Evolutionary conservation across 23 tunicate genomes (phyloP), one percentile per base, ranked within the genome.

Genomic region (Pegea sp.): DNA sequence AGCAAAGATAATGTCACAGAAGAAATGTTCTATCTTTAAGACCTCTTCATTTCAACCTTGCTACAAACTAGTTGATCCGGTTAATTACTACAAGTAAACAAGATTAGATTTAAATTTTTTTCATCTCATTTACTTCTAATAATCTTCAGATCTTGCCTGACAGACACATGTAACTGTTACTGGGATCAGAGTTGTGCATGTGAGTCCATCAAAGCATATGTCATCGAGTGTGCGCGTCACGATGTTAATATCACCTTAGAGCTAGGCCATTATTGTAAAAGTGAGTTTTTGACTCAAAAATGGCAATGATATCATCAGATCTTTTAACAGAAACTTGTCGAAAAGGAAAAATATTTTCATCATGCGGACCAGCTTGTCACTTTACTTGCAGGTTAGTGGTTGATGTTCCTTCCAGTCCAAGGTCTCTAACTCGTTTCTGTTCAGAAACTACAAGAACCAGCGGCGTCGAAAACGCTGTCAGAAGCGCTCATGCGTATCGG

Each of bases 61-160:
- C 52, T 66, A 69, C 44, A 30, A 28, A 23, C 44, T 30, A 29
- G 80, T 81, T 22, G 63, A 72, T 46, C 93, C 93, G 22, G 22
- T 28, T 2, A 69, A 66, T 19, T 81, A 81, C 61, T 72, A 81
- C 75, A 60, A 64, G 92, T 78, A 56, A 63, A 68, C 38, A 19
- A n/a, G n/a, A n/a, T n/a, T n/a, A n/a, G n/a, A n/a, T n/a, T n/a
- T n/a, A n/a, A n/a, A n/a, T n/a, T n/a, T n/a, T n/a, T n/a, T n/a
- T n/a, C n/a, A n/a, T n/a, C n/a, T n/a, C n/a, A n/a, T n/a, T n/a
- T n/a, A n/a, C n/a, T n/a, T n/a, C n/a, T n/a, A n/a, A n/a, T n/a
- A n/a, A n/a, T n/a, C n/a, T n/a, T 1, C 51, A 84, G 95, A 57
- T 74, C 95, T n/a, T 84, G 95, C 54, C 26, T 74, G 25, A 74